Percentiles rank a stretch among this genome's conserved stretches.
Evolutionary conservation across 1,140 invertebrate species (phyloP).

Genomic region (Oppia nitens): DNA sequence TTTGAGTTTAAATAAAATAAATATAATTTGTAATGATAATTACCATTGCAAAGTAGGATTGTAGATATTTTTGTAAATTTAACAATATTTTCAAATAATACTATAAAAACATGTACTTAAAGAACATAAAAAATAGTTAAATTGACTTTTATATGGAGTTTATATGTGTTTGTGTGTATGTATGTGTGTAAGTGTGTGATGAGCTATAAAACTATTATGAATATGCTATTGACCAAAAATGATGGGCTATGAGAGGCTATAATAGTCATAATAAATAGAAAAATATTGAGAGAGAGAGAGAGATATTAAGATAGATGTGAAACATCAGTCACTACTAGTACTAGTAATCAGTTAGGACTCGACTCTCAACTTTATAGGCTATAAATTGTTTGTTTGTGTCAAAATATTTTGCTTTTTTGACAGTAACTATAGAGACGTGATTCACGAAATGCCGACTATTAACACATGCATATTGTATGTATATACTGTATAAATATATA

Average conservation of each 20-base stretch:
- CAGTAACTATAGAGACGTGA: not conserved
- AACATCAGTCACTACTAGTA: not conserved
- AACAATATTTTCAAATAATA: too few species aligned
- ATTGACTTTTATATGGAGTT: too few species aligned
- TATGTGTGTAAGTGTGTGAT: too few species aligned
- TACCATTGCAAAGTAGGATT: too few species aligned
- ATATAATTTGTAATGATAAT: too few species aligned
- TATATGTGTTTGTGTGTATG: too few species aligned
- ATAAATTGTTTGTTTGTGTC: not conserved
- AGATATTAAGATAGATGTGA: not conserved
- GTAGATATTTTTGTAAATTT: too few species aligned
- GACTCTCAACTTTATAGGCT: not conserved
- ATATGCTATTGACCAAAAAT: not conserved
- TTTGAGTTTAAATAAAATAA: too few species aligned
- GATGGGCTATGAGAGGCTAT: not conserved
- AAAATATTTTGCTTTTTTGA: not conserved
- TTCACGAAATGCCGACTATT: not conserved
- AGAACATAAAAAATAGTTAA: too few species aligned
- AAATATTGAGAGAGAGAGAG: not conserved
- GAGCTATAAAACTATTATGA: not conserved
- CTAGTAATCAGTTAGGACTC: too few species aligned
- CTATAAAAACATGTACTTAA: too few species aligned
- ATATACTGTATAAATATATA: too few species aligned
- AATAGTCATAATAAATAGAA: not conserved
- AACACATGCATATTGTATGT: not conserved